A percentile compares a stretch with the other conserved stretches of the same genome.
Conservation (phyloP, 35 echinoderm and acorn worm species). For the Apostichopus parvimensis region DNA sequence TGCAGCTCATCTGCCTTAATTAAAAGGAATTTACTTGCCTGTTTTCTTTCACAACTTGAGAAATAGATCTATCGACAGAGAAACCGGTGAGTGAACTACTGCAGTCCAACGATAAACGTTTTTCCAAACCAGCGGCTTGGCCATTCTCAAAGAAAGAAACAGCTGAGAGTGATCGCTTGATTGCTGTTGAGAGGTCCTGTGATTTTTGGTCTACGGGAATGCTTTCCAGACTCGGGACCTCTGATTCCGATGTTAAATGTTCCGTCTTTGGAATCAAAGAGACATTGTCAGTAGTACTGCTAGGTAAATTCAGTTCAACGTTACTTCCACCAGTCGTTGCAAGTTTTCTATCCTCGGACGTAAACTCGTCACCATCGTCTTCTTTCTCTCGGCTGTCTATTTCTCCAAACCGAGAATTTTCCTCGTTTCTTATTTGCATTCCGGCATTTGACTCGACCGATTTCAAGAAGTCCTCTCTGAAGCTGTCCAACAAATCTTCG, state of each 20-base stretch:
- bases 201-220: not conserved
- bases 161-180: not conserved
- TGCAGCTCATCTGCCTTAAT: too few relatives aligned
- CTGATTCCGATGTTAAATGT: slow-evolving; percentile 14
- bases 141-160: slow-evolving; percentile 14
- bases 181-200: not conserved
- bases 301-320: not conserved
- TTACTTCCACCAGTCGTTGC: not conserved
- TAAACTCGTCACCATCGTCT: not conserved
- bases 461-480: slow-evolving; percentile 16
- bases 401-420: not conserved
- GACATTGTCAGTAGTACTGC: not conserved
- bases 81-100: too few relatives aligned
- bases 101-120: too few relatives aligned
- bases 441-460: not conserved
- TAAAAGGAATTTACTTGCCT: too few relatives aligned
- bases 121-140: too few relatives aligned
- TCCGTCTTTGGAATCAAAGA: not conserved
- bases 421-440: not conserved
- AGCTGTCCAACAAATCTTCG: slow-evolving; percentile 19
- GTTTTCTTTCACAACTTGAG: too few relatives aligned
- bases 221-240: not conserved
- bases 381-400: not conserved
- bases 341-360: not conserved
- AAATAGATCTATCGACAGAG: too few relatives aligned